Conservation (phyloP, 2,113 vertebrate species). For the Oreocharis arfaki region DNA sequence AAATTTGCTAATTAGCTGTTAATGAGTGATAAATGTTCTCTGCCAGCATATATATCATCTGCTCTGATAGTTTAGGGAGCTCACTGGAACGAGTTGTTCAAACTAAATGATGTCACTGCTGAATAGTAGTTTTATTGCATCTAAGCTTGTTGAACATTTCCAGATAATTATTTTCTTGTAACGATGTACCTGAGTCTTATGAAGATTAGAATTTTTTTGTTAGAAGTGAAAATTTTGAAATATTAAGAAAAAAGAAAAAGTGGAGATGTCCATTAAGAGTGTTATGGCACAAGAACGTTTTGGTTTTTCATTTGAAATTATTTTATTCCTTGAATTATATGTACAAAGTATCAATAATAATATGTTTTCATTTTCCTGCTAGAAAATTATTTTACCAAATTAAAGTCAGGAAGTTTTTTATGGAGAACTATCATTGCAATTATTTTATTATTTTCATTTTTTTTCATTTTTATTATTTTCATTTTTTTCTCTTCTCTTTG, state of each 20-base stretch:
- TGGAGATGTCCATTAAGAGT: neutral
- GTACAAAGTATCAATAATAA: neutral
- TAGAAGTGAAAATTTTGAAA: neutral
- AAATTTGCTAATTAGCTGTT: neutral
- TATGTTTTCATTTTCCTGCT: neutral
- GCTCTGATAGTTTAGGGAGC: neutral
- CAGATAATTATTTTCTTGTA: neutral
- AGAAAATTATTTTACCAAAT: neutral
- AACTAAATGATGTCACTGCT: neutral
- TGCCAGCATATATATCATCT: neutral
- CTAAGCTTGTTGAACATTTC: neutral
- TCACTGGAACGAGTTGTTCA: neutral
- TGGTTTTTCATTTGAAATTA: neutral
- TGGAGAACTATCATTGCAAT: neutral
- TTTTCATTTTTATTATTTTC: neutral
- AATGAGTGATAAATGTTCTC: neutral
- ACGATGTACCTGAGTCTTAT: neutral
- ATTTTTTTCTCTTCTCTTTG: neutral
- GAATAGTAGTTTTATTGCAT: neutral
- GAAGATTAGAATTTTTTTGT: neutral
- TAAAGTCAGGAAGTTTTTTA: neutral
- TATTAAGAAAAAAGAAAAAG: neutral
- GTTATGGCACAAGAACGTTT: neutral
- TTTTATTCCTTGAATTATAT: neutral
- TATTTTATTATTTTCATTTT: neutral